A percentile compares a stretch with the other conserved stretches of the same genome.
phyloP scores from a whole-genome alignment of 2,113 vertebrate genomes.

The Lates calcarifer region DNA sequence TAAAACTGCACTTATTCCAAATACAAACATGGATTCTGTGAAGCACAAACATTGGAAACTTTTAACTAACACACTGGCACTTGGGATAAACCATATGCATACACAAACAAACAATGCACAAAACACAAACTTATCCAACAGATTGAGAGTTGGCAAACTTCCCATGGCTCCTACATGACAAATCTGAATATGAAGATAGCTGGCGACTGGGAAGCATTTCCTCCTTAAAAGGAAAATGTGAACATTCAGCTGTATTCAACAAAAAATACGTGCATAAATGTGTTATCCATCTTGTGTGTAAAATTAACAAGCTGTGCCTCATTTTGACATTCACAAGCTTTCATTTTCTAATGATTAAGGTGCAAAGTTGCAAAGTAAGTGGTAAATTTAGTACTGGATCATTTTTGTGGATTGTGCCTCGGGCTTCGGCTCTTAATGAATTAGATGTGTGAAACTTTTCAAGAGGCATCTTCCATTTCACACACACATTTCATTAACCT shows the following conservation, averaged over 20 bases:
- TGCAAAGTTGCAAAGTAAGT: conserved; percentile 59
- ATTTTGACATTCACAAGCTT: conserved; percentile 56
- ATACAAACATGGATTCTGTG: conserved; percentile 40
- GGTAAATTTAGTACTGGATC: conserved; percentile 49
- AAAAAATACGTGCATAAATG: conserved; percentile 38
- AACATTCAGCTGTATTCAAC: conserved; percentile 55
- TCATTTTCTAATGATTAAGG: conserved; percentile 66
- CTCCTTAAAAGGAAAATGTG: conserved; percentile 50
- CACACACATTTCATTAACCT: conserved; percentile 80
- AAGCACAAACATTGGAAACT: conserved; percentile 56
- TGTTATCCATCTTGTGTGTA: conserved; percentile 55
- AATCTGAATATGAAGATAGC: conserved; percentile 62
- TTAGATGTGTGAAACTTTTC: conserved; percentile 70
- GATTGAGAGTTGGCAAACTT: conserved; percentile 66
- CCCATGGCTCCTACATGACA: conserved; percentile 42
- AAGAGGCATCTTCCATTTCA: conserved; percentile 67
- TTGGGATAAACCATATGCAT: conserved; percentile 58
- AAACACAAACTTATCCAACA: conserved; percentile 52
- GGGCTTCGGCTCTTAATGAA: conserved; percentile 66
- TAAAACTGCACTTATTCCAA: conserved; percentile 64
- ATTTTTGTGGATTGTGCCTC: conserved; percentile 51
- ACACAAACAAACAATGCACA: conserved; percentile 64
- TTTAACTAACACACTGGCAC: conserved; percentile 56
- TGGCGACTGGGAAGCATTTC: conserved; percentile 41
- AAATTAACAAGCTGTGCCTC: conserved; percentile 63